Evolutionary conservation across 2,888 invertebrate genomes (phyloP).

Genomic region (Xestia ashworthii): DNA sequence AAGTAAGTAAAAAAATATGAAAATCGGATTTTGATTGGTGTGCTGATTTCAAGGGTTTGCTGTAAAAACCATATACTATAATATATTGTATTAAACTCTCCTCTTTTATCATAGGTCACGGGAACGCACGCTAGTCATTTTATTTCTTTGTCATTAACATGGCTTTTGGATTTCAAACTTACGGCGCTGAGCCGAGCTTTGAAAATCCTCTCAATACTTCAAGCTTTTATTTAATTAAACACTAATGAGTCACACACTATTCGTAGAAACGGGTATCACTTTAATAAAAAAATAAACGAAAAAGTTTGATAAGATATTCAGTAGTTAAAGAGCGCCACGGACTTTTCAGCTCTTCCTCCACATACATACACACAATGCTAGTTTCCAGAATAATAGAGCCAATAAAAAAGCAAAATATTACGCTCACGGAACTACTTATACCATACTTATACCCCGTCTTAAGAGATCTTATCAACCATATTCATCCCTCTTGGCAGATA

Average conservation of each 20-base stretch:
- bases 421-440: not conserved
- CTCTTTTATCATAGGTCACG: too few relatives aligned
- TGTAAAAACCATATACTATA: not conserved
- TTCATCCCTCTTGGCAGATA: slow-evolving; percentile 25
- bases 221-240: not conserved
- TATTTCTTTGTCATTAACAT: not conserved
- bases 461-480: slow-evolving; percentile 3
- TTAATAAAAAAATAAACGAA: too few relatives aligned
- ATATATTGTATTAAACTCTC: too few relatives aligned
- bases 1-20: not conserved
- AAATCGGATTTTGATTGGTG: not conserved
- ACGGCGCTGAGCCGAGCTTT: not conserved
- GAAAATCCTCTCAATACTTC: not conserved
- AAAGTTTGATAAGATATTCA: too few relatives aligned
- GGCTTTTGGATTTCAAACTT: not conserved
- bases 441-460: not conserved
- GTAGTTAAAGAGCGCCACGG: not conserved
- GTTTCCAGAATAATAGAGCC: not conserved
- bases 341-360: not conserved
- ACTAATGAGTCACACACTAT: not conserved
- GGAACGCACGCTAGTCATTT: too few relatives aligned
- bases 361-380: not conserved
- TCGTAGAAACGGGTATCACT: not conserved
- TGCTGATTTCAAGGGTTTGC: not conserved
- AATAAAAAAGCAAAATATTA: not conserved